A percentile compares a stretch with the other conserved stretches of the same genome.
phyloP scores from a whole-genome alignment of 2,113 vertebrate species.

The Sturnus vulgaris region DNA sequence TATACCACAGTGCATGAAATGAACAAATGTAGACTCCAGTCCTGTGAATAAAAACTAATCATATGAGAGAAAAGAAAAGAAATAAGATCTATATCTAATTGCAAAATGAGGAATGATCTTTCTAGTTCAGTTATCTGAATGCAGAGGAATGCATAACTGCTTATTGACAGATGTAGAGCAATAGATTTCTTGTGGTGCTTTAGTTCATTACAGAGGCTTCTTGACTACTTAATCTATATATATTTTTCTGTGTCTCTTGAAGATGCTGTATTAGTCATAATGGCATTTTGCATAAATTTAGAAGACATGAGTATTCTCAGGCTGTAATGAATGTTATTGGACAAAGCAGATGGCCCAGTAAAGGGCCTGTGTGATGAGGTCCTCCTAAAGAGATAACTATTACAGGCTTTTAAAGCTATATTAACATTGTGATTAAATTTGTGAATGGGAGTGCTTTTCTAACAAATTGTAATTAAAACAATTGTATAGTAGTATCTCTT shows the following conservation, averaged over 20 bases:
- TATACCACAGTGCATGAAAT: neutral
- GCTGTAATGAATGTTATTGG: neutral
- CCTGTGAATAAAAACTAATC: neutral
- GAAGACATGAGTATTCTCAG: neutral
- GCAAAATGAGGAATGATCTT: neutral
- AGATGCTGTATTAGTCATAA: neutral
- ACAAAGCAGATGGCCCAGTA: neutral
- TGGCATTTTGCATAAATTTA: neutral
- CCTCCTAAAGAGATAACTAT: neutral
- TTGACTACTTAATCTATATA: neutral
- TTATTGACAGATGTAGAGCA: neutral
- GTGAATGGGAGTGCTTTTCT: neutral
- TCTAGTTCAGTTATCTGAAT: neutral
- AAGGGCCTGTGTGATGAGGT: neutral
- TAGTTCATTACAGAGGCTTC: neutral
- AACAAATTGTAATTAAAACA: neutral
- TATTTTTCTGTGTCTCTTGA: neutral
- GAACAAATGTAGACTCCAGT: neutral
- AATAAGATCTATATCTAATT: neutral
- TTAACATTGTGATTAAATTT: neutral
- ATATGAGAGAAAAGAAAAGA: neutral
- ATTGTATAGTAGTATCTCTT: neutral
- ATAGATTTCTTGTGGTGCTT: neutral
- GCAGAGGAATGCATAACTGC: neutral
- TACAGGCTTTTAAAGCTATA: neutral